Percentiles rank a stretch among this genome's conserved stretches.
Conservation (phyloP, 23 tunicate species). For the Diplosoma virens region DNA sequence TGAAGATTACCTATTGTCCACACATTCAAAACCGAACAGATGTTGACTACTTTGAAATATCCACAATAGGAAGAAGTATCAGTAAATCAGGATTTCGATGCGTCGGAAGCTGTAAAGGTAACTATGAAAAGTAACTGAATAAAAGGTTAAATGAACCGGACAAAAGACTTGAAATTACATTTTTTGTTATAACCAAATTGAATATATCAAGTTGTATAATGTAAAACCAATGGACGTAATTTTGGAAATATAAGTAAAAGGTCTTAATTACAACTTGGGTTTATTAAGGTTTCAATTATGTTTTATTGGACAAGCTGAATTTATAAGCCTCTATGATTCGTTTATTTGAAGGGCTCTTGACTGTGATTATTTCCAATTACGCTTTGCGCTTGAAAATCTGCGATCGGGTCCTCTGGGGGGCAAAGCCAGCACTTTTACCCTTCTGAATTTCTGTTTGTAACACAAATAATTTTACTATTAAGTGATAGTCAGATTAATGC, state of each 20-base stretch:
- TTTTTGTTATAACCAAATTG: too few species aligned
- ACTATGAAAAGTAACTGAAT: too few species aligned
- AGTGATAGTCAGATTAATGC: not conserved
- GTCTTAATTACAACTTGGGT: too few species aligned
- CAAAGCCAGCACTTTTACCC: not conserved
- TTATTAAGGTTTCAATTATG: too few species aligned
- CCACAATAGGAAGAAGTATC: slow-evolving; percentile 35
- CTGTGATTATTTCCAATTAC: not conserved
- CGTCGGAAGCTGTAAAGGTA: slow-evolving; percentile 23
- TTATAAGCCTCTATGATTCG: too few species aligned
- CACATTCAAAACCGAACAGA: slow-evolving; percentile 29
- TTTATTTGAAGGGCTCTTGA: too few species aligned
- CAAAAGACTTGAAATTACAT: too few species aligned
- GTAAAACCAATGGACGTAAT: too few species aligned
- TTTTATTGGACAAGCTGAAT: too few species aligned
- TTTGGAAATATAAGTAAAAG: too few species aligned
- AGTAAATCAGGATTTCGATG: slow-evolving; percentile 58
- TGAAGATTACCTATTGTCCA: slow-evolving; percentile 56
- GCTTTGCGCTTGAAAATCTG: not conserved
- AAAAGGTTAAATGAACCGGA: too few species aligned
- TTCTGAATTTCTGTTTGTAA: not conserved
- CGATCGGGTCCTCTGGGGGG: not conserved
- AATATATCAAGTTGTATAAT: too few species aligned
- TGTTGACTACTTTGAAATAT: slow-evolving; percentile 76
- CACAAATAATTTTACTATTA: not conserved